Evolutionary conservation across 2,113 vertebrate genomes (phyloP).

Genomic region (Pipra filicauda): DNA sequence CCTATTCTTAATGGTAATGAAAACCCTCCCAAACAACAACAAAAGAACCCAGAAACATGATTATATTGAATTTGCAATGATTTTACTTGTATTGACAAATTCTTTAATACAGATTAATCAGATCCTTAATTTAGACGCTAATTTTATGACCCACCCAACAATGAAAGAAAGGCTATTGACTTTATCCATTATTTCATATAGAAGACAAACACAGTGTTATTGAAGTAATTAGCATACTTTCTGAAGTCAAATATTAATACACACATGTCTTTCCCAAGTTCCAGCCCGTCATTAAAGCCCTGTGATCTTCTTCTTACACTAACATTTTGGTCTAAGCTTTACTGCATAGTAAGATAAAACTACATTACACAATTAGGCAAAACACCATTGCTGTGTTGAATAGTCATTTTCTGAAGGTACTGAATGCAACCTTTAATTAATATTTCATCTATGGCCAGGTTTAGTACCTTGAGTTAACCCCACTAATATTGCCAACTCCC

Average conservation of each 20-base stretch:
- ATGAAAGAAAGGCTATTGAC: constrained; percentile 8
- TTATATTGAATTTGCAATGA: not conserved
- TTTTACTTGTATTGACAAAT: constrained; percentile 1
- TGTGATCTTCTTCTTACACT: not conserved
- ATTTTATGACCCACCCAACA: not conserved
- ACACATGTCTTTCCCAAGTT: not conserved
- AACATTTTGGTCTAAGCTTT: not conserved
- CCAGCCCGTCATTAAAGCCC: not conserved
- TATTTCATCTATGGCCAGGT: constrained; percentile 50
- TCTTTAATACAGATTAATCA: not conserved
- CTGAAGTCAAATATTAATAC: not conserved
- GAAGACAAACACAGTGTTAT: not conserved
- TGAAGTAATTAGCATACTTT: constrained; percentile 19
- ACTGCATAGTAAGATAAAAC: not conserved
- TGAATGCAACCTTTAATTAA: constrained; percentile 60
- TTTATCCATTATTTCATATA: not conserved
- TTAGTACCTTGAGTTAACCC: constrained; percentile 34
- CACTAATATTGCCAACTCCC: constrained; percentile 13
- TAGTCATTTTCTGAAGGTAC: constrained; percentile 56
- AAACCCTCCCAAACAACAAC: not conserved
- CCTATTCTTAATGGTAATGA: not conserved
- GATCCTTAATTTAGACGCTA: not conserved
- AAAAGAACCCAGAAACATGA: not conserved
- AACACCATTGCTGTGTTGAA: constrained; percentile 47
- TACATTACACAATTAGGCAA: constrained; percentile 14